Conservation (phyloP, 2,113 vertebrate species). For the Heterotis niloticus region DNA sequence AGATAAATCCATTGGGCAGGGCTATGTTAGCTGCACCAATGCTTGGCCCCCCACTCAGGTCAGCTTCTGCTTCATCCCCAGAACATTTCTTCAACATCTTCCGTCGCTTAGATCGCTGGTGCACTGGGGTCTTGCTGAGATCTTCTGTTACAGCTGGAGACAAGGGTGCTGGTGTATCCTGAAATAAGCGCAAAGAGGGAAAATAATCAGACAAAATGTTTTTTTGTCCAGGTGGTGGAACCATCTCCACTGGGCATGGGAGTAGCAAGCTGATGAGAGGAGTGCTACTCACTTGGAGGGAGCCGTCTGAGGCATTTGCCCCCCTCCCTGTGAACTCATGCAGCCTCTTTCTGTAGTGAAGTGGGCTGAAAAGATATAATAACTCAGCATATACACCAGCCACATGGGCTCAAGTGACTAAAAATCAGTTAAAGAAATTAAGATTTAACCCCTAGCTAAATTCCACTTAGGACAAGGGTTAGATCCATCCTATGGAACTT, state of each 20-base stretch:
- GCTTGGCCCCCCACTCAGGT: neutral
- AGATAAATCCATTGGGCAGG: conserved; percentile 36
- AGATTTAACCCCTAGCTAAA: neutral
- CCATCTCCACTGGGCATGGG: no score
- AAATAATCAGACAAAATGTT: neutral
- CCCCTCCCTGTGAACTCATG: neutral
- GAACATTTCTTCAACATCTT: conserved; percentile 2
- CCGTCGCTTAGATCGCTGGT: conserved; percentile 44
- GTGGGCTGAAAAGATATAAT: conserved; percentile 33
- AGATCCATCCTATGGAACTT: neutral
- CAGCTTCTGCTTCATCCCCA: neutral
- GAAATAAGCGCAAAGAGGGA: neutral
- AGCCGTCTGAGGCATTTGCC: neutral
- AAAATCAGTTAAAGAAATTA: no score
- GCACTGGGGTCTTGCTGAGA: conserved; percentile 28
- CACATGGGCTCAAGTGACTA: no score
- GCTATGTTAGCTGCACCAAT: neutral
- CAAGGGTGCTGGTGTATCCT: conserved; percentile 17
- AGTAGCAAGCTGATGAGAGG: neutral
- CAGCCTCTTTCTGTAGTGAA: conserved; percentile 12
- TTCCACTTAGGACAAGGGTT: neutral
- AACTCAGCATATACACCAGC: no score
- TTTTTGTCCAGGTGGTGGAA: neutral
- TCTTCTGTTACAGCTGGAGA: conserved; percentile 19
- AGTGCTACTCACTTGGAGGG: neutral